Evolutionary conservation across 1,140 invertebrate genomes (phyloP).

Genomic region (Achatina immaculata): DNA sequence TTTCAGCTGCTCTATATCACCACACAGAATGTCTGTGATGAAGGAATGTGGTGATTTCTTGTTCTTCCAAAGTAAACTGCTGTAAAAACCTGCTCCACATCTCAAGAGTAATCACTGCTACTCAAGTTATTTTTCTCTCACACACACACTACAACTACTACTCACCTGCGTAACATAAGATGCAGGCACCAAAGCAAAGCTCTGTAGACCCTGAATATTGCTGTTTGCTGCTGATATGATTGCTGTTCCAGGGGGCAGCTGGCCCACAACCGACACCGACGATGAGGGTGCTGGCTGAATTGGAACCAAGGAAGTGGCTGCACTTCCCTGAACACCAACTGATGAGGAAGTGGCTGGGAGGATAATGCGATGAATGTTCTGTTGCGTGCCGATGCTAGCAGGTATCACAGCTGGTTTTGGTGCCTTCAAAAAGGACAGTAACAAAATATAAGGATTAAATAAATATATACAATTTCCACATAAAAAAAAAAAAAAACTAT

Average conservation of each 20-base stretch:
- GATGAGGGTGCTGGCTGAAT: conserved; percentile 48
- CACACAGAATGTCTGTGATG: too few relatives aligned
- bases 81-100: too few relatives aligned
- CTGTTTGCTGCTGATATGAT: conserved; percentile 74
- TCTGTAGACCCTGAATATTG: conserved; percentile 58
- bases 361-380: conserved; percentile 60
- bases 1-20: too few relatives aligned
- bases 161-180: conserved; percentile 76
- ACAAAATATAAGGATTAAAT: neutral
- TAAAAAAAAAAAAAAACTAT: too few relatives aligned
- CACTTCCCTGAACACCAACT: conserved; percentile 46
- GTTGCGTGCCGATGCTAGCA: conserved; percentile 30
- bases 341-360: conserved; percentile 57
- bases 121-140: too few relatives aligned
- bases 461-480: neutral
- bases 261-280: conserved; percentile 68
- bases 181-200: conserved; percentile 77
- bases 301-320: conserved; percentile 44
- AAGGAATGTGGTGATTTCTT: too few relatives aligned
- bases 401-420: conserved; percentile 10
- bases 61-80: too few relatives aligned
- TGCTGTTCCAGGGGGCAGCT: conserved; percentile 71
- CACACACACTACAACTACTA: neutral
- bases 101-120: too few relatives aligned
- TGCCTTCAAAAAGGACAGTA: conserved; percentile 10